Base-by-base conservation (phyloP, 2,113 vertebrate genomes). In the Atlantisia rogersi region DNA sequence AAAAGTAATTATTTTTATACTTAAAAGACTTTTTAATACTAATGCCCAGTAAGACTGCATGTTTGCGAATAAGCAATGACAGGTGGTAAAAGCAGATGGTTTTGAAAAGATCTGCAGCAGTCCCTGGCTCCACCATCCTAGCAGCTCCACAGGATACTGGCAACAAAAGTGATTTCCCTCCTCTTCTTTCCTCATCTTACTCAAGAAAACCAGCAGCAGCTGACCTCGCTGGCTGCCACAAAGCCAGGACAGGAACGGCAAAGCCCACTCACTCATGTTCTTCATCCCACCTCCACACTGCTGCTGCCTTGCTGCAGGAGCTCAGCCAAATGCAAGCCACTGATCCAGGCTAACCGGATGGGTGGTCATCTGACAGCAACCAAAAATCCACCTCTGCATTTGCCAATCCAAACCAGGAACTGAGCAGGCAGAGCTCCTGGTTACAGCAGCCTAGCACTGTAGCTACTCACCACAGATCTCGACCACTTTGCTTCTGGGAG, bases 1-100 rank as follows among this genome's bases (percentile, higher is more conserved):
- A 80, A 95, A 60, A 2, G 3, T 37, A 19, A 3, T 58, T 21
- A 39, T 22, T 93, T 82, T 74, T 44, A 40, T n/a, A 76, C 25
- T 67, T 83, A 32, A 20, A 95, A 87, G 40, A 73, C 44, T 52
- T 94, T 94, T 78, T 75, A 91, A 92, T 52, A 46, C 13, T 35
- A 60, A 71, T 48, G 52, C 29, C 52, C 56, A 71, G 11, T 25
- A 82, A 42, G 42, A 82, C 17, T 11, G 18, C 1, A 0, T n/a
- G 63, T 75, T 92, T 73, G 52, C 40, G 91, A 96, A 91, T 84
- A 95, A 84, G 69, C 80, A 94, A 46, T 82, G 92, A 86, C 96
- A 97, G 91, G 89, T 96, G 96, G 88, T 56, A 94, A 95, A 96
- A 94, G 56, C 94, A 97, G 91, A 94, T 92, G 91, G 95, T 95